Evolutionary conservation across 1,140 invertebrate genomes (phyloP), one percentile per base, ranked within the genome.

Genomic region (Psilanteris sp.): DNA sequence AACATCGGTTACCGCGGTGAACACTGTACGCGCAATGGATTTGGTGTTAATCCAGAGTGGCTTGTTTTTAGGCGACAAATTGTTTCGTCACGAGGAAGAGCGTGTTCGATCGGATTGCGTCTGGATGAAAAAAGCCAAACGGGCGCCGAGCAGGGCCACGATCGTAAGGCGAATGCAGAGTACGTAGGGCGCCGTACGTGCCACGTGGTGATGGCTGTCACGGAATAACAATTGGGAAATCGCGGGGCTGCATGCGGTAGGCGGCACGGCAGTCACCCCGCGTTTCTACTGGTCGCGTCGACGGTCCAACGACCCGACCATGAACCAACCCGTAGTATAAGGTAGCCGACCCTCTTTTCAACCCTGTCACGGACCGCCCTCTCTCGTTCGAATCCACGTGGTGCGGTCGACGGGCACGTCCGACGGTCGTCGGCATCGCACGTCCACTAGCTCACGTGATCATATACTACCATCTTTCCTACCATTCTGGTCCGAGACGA

Each of bases 161-260:
- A 52, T 50, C 48, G 59, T 71, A 78, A 78, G 76, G 61, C 70
- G 64, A 78, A 78, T 78, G 76, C 68, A 78, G 76, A 78, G 57
- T 78, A 78, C 76, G 59, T 78, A 71, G 76, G 59, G 76, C 64
- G 41, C 70, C 52, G 68, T 78, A 78, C 76, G 70, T 78, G 70
- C 71, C 44, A 61, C 71, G 67, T 66, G 39, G 37, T 64, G 54
- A 61, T 68, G 44, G 43, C 67, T 66, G 46, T 74, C 77, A 32
- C 36, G 54, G 76, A 80, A 78, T 81, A 79, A 80, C 72, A 80
- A 81, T 79, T 80, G 79, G 77, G 62, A 75, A 79, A 72, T 72
- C 72, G 73, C 70, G 71, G 64, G 62, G 70, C 29, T 78, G 68
- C 52, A 52, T 71, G 61, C 62, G 39, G 50, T 78, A 71, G 71